These are phyloP conservation scores for Xestia rhomboidea DNA, from an alignment of 2,888 invertebrate genomes.

Conservation along the genomic window DNA sequence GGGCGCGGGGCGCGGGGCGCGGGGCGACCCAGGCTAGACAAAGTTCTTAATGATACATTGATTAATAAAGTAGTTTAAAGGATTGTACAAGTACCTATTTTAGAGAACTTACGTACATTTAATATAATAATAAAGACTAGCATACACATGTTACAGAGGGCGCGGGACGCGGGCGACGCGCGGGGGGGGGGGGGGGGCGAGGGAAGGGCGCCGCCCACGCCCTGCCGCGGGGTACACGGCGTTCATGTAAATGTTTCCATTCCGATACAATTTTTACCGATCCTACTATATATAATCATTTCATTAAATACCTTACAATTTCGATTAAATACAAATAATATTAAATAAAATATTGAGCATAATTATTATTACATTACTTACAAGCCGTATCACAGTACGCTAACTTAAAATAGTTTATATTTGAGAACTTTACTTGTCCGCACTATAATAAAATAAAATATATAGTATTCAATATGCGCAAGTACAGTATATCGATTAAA, in stretches of 20 bases:
- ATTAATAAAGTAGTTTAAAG: conserved; percentile 79
- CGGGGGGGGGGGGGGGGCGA: not conserved
- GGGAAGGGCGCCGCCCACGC: not conserved
- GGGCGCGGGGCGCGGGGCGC: not conserved
- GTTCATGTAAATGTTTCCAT: conserved; percentile 54
- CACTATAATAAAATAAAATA: conserved; percentile 51
- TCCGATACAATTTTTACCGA: conserved; percentile 53
- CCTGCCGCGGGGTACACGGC: not conserved
- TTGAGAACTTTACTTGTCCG: conserved; percentile 68
- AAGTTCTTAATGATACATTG: conserved; percentile 77
- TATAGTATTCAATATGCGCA: conserved; percentile 54
- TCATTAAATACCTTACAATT: conserved; percentile 73
- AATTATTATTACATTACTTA: conserved; percentile 79
- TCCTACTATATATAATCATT: conserved; percentile 62
- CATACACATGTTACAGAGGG: conserved; percentile 84
- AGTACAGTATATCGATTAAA: conserved; percentile 42
- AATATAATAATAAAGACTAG: conserved; percentile 90
- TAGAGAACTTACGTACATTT: conserved; percentile 80
- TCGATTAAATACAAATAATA: conserved; percentile 78
- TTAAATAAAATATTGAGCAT: conserved; percentile 85
- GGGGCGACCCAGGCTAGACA: conserved; percentile 67
- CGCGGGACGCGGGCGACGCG: conserved; percentile 29
- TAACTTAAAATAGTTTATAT: conserved; percentile 81
- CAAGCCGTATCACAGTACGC: conserved; percentile 89
- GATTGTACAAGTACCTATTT: conserved; percentile 76